Percentiles rank a stretch among this genome's conserved stretches.
Conservation (phyloP, 1,140 invertebrate genomes). For the Bombus consobrinus region DNA sequence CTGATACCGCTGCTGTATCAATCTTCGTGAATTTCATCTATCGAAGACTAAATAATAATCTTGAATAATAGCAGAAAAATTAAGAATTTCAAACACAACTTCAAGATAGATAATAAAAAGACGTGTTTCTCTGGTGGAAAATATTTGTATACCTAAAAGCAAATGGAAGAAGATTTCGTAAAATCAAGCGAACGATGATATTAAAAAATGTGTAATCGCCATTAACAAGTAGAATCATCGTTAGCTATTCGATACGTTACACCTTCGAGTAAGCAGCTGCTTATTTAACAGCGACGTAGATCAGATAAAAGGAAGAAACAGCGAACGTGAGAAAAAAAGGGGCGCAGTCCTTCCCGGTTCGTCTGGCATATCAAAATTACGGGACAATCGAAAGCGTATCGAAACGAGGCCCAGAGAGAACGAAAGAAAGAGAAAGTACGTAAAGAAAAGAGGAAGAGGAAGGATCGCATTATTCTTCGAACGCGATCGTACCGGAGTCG, state of each 20-base stretch:
- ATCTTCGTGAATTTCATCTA: too few species aligned
- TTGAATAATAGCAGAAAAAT: too few species aligned
- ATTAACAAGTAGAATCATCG: neutral
- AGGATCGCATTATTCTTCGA: slow-evolving; percentile 64
- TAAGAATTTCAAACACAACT: too few species aligned
- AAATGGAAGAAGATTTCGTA: too few species aligned
- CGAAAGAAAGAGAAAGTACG: neutral
- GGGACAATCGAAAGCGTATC: slow-evolving; percentile 81
- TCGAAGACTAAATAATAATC: too few species aligned
- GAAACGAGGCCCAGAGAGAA: slow-evolving; percentile 59
- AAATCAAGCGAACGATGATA: neutral
- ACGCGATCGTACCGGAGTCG: slow-evolving; percentile 66
- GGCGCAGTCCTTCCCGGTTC: slow-evolving; percentile 48
- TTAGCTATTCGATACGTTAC: neutral
- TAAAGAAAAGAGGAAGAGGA: slow-evolving; percentile 20
- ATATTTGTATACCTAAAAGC: too few species aligned
- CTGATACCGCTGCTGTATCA: too few species aligned
- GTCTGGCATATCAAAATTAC: slow-evolving; percentile 82
- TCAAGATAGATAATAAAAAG: too few species aligned
- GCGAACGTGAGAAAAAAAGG: slow-evolving; percentile 74
- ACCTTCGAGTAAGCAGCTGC: slow-evolving; percentile 23
- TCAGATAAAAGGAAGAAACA: slow-evolving; percentile 51
- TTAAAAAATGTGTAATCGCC: neutral
- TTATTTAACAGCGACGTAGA: slow-evolving; percentile 9
- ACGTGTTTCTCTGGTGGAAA: too few species aligned